Evolutionary conservation across 2,113 vertebrate species (phyloP).

Genomic region (Bettongia penicillata): DNA sequence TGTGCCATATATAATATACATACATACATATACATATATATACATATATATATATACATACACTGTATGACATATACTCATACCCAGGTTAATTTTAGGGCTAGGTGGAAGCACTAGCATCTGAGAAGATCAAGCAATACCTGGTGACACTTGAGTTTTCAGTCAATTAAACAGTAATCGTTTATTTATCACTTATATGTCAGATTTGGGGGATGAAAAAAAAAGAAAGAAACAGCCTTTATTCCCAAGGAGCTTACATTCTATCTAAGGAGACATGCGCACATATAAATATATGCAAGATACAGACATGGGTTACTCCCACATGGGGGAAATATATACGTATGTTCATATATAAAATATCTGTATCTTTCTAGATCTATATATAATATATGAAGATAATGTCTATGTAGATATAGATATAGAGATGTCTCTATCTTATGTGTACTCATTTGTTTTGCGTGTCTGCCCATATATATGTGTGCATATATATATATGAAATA

Average conservation of each 20-base stretch:
- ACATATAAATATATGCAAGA: too few species aligned
- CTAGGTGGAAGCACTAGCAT: background rate
- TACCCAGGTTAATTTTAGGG: background rate
- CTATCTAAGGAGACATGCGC: background rate
- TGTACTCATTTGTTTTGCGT: too few species aligned
- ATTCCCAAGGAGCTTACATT: background rate
- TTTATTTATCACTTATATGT: background rate
- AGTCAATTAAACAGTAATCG: background rate
- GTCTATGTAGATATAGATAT: too few species aligned
- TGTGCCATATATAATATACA: background rate
- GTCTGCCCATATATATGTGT: too few species aligned
- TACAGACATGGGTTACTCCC: background rate
- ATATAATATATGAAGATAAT: too few species aligned
- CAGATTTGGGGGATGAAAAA: background rate
- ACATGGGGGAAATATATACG: too few species aligned
- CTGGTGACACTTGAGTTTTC: background rate
- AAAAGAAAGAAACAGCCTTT: background rate
- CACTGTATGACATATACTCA: too few species aligned
- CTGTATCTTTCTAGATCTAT: too few species aligned
- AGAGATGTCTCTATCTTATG: too few species aligned
- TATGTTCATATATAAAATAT: too few species aligned
- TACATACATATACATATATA: background rate
- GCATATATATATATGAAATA: too few species aligned
- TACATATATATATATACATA: background rate
- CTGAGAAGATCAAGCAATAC: background rate